Evolutionary conservation across 2,888 invertebrate species (phyloP), one percentile per base, ranked within the genome.

Genomic region (Eupithecia insigniata): DNA sequence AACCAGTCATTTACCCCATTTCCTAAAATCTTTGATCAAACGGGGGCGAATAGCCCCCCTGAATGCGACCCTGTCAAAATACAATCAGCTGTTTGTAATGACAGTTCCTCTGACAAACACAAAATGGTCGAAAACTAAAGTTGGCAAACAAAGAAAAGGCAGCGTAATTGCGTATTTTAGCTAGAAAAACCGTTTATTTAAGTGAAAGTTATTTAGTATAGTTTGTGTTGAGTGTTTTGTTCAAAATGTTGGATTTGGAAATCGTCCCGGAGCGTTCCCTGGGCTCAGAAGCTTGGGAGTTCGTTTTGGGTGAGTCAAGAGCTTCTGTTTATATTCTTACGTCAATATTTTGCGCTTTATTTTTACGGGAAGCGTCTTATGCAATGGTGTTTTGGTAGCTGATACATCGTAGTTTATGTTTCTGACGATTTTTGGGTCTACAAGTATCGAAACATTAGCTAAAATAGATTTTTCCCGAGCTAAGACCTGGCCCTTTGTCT

Each of bases 281-380:
- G 89, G 98, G 99, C 94, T 98, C 98, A 93, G 99, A 99, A 94
- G 97, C 98, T 95, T 99, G 99, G 99, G 99, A 99, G 95, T 99
- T 99, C 95, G 96, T 98, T 91, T 95, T 98, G 95, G 98, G 98
- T 98, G 95, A 96, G 97, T 94, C 87, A 26, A 71, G 16, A 81
- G 62, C 36, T 69, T 73, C 64, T 74, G 74, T 74, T 74, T 71
- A 69, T 74, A 72, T 51, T 87, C 89, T 88, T 90, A 92, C 91
- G 92, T 93, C 93, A 91, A 90, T 89, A 87, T 89, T 94, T 92
- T 94, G 91, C 94, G 94, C 93, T 92, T 91, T 94, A 93, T 89
- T 92, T 90, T 86, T 83, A 85, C 82, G 84, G 87, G 84, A 85
- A 79, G 82, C 79, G 81, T 86, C 93, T 94, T 93, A 93, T 90